Evolutionary conservation across 2,888 invertebrate species (phyloP).

Genomic region (Noctua pronuba): DNA sequence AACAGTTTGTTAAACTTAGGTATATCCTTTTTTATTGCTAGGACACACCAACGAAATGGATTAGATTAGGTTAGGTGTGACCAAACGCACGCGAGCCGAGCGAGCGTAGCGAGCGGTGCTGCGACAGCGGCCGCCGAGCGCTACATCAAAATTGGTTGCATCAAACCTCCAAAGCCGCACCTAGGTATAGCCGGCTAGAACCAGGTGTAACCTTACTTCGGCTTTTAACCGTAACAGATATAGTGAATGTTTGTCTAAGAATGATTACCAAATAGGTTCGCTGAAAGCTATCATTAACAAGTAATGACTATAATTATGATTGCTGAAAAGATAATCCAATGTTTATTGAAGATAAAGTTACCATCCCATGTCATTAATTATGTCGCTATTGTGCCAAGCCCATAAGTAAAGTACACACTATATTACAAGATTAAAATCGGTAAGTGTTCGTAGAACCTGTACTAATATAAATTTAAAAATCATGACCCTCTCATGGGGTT

Average conservation of each 20-base stretch:
- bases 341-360: slow-evolving; percentile 17
- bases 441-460: background rate
- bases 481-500: background rate
- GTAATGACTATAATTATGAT: slow-evolving; percentile 5
- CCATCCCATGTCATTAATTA: slow-evolving; percentile 8
- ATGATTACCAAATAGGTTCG: background rate
- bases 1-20: too few species aligned
- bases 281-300: slow-evolving; percentile 8
- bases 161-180: too few species aligned
- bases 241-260: background rate
- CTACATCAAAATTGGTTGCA: too few species aligned
- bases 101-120: too few species aligned
- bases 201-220: too few species aligned
- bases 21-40: too few species aligned
- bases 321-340: background rate
- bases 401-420: background rate
- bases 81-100: too few species aligned
- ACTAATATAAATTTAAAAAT: background rate
- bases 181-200: too few species aligned
- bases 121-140: too few species aligned
- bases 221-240: too few species aligned
- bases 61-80: too few species aligned
- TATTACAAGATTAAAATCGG: background rate
- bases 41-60: too few species aligned
- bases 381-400: slow-evolving; percentile 25